Evolutionary conservation across 2,888 invertebrate genomes (phyloP).

Genomic region (Tipula lateralis): DNA sequence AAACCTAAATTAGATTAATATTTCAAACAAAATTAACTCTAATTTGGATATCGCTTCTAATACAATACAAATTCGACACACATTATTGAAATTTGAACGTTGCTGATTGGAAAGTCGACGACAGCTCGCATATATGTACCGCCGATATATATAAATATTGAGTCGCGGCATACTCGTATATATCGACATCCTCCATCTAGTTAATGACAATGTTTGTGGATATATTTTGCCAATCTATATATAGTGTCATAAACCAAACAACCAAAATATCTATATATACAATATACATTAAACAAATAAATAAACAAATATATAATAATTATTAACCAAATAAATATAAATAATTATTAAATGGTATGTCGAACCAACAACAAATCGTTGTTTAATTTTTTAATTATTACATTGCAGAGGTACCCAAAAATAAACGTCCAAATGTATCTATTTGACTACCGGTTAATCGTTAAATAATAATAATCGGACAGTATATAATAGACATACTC

Average conservation of each 20-base stretch:
- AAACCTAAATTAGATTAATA: background rate
- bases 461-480: background rate
- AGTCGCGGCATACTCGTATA: too few species aligned
- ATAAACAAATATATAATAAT: background rate
- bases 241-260: background rate
- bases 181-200: background rate
- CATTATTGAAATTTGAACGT: background rate
- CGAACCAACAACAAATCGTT: background rate
- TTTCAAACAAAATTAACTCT: slow-evolving; percentile 19
- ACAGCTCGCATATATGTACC: background rate
- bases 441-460: background rate
- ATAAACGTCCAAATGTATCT: background rate
- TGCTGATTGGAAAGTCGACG: background rate
- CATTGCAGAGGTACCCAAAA: background rate
- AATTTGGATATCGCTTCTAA: background rate
- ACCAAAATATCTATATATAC: too few species aligned
- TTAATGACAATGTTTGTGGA: background rate
- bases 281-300: background rate
- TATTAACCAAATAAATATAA: slow-evolving; percentile 2
- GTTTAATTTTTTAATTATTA: slow-evolving; percentile 11
- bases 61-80: background rate
- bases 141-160: too few species aligned
- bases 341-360: background rate
- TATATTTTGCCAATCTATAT: background rate
- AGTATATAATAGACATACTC: background rate